These are phyloP conservation scores for Phrynosoma platyrhinos DNA, from an alignment of 2,113 vertebrate genomes.

Conservation along the genomic window DNA sequence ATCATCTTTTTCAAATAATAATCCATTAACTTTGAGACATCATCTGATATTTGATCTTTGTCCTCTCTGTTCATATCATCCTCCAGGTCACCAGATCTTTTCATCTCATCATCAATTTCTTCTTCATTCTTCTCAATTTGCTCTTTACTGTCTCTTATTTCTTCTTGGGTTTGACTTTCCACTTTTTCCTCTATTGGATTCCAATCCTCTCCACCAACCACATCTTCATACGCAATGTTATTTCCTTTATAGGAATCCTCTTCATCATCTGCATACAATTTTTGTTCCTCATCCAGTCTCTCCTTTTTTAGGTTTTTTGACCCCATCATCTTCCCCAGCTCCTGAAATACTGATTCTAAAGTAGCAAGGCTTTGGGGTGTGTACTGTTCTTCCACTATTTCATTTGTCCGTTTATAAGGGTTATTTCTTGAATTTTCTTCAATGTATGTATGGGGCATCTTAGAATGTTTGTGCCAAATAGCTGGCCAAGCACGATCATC, in stretches of 20 bases:
- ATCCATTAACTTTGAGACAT: slow-evolving; percentile 85
- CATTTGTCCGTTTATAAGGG: slow-evolving; percentile 92
- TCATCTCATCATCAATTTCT: slow-evolving; percentile 78
- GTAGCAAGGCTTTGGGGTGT: slow-evolving; percentile 95
- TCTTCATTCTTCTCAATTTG: slow-evolving; percentile 80
- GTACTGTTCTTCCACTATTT: slow-evolving; percentile 94
- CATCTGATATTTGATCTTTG: slow-evolving; percentile 81
- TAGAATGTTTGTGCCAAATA: slow-evolving; percentile 76
- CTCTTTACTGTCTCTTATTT: slow-evolving; percentile 87
- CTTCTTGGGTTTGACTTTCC: slow-evolving; percentile 88
- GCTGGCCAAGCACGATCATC: slow-evolving; percentile 83
- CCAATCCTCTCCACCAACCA: slow-evolving; percentile 88
- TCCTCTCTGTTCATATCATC: slow-evolving; percentile 75
- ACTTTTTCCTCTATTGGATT: slow-evolving; percentile 85
- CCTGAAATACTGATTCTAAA: slow-evolving; percentile 93
- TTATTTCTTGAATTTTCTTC: slow-evolving; percentile 88
- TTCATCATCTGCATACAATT: slow-evolving; percentile 83
- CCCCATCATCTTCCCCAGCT: slow-evolving; percentile 86
- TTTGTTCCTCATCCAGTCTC: slow-evolving; percentile 85
- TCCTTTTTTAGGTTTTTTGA: slow-evolving; percentile 78
- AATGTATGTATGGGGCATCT: slow-evolving; percentile 82
- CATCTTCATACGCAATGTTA: slow-evolving; percentile 87
- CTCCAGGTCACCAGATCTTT: slow-evolving; percentile 82
- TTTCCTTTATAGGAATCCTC: slow-evolving; percentile 86
- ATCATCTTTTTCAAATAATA: slow-evolving; percentile 89